Evolutionary conservation across 2,797 vertebrate species (phyloP).

Genomic region (Scyliorhinus canicula): DNA sequence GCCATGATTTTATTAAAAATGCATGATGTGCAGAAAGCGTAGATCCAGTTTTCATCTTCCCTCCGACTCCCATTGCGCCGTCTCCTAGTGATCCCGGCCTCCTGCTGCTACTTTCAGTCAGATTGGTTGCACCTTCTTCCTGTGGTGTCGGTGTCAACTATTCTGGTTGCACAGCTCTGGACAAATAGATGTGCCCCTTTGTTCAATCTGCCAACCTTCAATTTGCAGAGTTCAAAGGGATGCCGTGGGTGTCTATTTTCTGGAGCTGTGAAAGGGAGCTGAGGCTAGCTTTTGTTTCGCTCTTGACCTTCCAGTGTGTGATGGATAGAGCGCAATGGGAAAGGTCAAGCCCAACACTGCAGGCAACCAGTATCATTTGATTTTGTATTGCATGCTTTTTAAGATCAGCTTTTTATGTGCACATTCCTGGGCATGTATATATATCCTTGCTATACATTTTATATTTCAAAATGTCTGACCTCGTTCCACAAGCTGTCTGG

Average conservation of each 20-base stretch:
- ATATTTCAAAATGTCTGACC: slow-evolving; percentile 30
- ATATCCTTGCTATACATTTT: slow-evolving; percentile 1
- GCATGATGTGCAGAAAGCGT: background rate
- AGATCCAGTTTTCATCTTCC: slow-evolving; percentile 19
- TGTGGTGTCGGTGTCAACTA: slow-evolving; percentile 47
- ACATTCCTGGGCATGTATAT: slow-evolving; percentile 2
- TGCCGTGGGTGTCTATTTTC: slow-evolving; percentile 33
- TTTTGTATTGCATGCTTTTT: slow-evolving; percentile 15
- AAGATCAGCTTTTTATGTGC: slow-evolving; percentile 15
- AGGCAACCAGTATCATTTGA: background rate
- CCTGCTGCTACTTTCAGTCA: slow-evolving; percentile 42
- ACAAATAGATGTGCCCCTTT: slow-evolving; percentile 29
- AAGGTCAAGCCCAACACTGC: slow-evolving; percentile 4
- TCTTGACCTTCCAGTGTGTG: slow-evolving; percentile 30
- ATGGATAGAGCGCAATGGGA: background rate
- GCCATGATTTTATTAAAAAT: background rate
- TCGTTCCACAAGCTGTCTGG: background rate
- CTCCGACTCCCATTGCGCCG: background rate
- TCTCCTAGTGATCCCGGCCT: slow-evolving; percentile 17
- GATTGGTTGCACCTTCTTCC: slow-evolving; percentile 44
- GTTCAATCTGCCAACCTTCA: slow-evolving; percentile 40
- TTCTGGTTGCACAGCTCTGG: slow-evolving; percentile 45
- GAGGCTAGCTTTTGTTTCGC: slow-evolving; percentile 25
- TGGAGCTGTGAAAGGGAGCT: slow-evolving; percentile 1
- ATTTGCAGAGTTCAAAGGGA: slow-evolving; percentile 33